Conservation (phyloP, 2,888 invertebrate species). For the Lepidochrysops patricia region DNA sequence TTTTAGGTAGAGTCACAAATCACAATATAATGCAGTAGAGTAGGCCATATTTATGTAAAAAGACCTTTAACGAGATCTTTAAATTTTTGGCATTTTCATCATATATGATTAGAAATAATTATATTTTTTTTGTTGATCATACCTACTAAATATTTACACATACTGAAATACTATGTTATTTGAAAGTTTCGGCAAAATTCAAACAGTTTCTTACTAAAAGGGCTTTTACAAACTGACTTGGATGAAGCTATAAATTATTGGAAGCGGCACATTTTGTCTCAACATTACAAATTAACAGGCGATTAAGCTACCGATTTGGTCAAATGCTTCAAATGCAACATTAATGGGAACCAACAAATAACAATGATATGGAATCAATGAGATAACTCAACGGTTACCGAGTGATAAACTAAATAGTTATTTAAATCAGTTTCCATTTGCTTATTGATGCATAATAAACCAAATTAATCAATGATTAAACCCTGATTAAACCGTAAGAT, state of each 20-base stretch:
- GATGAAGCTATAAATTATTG: constrained; percentile 67
- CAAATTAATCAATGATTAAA: constrained; percentile 1
- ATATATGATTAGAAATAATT: too few species aligned
- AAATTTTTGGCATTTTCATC: too few species aligned
- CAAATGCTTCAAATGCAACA: constrained; percentile 46
- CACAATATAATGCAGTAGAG: too few species aligned
- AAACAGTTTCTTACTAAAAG: constrained; percentile 35
- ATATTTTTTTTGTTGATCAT: too few species aligned
- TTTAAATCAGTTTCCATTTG: neutral
- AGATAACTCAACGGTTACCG: neutral
- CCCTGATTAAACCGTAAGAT: neutral
- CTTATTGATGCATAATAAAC: neutral
- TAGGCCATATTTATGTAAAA: too few species aligned
- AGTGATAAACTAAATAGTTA: constrained; percentile 2
- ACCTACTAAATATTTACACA: neutral
- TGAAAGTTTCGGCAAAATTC: constrained; percentile 29
- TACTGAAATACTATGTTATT: neutral
- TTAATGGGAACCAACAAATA: constrained; percentile 61
- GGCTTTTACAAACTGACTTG: constrained; percentile 47
- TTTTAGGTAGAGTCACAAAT: too few species aligned
- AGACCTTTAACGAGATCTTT: too few species aligned
- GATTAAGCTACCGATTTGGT: constrained; percentile 70
- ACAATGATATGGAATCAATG: constrained; percentile 38
- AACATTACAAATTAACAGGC: constrained; percentile 69
- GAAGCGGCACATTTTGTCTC: constrained; percentile 59